Conservation (phyloP, 2,113 vertebrate species). For the Nanorana parkeri region DNA sequence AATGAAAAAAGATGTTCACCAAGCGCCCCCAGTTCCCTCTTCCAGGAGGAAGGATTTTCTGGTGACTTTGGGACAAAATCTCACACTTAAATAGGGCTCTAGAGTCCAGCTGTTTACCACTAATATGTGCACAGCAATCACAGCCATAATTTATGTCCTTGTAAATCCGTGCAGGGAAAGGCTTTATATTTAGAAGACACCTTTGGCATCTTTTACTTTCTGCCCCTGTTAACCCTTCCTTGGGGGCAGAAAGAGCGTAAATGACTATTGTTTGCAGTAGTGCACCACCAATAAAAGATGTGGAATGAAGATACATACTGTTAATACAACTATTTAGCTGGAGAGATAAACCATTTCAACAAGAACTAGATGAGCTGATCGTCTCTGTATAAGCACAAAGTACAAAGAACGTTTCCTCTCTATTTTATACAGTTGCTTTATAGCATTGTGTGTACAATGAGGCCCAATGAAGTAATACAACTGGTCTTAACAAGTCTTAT, state of each 20-base stretch:
- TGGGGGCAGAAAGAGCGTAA: neutral
- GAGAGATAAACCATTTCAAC: no score
- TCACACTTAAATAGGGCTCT: conserved; percentile 15
- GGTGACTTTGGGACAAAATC: conserved; percentile 22
- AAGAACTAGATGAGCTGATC: no score
- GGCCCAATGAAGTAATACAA: no score
- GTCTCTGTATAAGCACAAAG: no score
- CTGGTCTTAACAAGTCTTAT: no score
- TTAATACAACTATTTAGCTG: no score
- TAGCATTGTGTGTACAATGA: no score
- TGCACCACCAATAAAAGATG: no score
- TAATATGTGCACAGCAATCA: conserved; percentile 52
- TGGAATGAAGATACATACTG: no score
- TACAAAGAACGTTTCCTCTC: no score
- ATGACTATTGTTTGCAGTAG: no score
- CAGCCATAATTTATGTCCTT: conserved; percentile 26
- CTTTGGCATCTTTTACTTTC: conserved; percentile 33
- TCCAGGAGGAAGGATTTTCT: conserved; percentile 49
- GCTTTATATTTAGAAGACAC: conserved; percentile 35
- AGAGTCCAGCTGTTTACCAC: conserved; percentile 28
- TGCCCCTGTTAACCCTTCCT: conserved; percentile 13
- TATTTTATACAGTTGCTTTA: no score
- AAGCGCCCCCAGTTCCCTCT: conserved; percentile 22
- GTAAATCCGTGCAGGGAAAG: neutral
- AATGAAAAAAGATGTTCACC: conserved; percentile 33